These are phyloP conservation scores for Stenodera caucasica DNA, from an alignment of 2,888 invertebrate genomes.

Conservation along the genomic window DNA sequence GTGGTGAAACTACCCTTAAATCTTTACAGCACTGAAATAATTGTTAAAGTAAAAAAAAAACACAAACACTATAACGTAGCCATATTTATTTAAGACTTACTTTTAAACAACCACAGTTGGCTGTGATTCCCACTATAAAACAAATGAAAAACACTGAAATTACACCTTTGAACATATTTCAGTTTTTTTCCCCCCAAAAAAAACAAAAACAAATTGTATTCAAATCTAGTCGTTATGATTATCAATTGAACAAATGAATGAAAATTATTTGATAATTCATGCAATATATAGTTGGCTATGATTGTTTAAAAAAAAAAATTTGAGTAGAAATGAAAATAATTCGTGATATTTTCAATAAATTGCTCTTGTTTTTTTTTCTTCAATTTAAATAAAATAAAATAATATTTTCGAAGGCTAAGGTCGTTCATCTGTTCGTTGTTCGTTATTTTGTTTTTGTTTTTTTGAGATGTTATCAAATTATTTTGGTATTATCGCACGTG, in stretches of 20 bases:
- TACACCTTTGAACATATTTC: no score
- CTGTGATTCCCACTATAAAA: conserved; percentile 33
- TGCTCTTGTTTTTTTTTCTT: background rate
- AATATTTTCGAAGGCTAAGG: background rate
- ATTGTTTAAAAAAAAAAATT: background rate
- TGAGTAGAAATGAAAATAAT: background rate
- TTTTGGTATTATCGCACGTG: background rate
- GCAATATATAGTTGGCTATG: background rate
- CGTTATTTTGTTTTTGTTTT: background rate
- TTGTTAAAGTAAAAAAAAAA: conserved; percentile 14
- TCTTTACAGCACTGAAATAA: conserved; percentile 49
- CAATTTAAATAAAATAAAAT: background rate
- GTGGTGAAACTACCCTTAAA: conserved; percentile 43
- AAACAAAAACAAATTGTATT: no score
- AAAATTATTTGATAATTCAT: background rate
- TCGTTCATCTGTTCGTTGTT: background rate
- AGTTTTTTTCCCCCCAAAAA: no score
- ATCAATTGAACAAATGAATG: background rate
- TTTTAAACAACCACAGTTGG: conserved; percentile 51
- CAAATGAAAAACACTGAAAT: conserved; percentile 24
- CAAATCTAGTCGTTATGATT: no score
- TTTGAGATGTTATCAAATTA: background rate
- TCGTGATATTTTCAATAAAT: background rate
- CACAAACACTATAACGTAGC: background rate
- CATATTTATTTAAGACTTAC: conserved; percentile 39